Conservation (phyloP, 2,888 invertebrate species). For the Dusona sp. region DNA sequence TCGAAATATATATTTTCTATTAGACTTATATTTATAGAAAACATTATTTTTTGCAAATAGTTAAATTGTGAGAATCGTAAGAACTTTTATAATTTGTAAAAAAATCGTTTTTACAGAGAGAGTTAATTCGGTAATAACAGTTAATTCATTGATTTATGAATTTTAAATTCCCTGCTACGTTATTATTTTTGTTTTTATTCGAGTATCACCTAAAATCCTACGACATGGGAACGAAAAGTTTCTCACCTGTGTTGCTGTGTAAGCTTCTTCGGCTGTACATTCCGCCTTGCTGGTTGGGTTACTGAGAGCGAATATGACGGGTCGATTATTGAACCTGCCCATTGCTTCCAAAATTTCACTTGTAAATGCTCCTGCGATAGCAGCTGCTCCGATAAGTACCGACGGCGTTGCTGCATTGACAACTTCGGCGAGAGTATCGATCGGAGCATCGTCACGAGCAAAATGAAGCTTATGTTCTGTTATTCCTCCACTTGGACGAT, state of each 20-base stretch:
- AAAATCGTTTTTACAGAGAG: background rate
- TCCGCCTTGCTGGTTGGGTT: constrained; percentile 99
- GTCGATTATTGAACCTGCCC: constrained; percentile 92
- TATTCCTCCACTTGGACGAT: constrained; percentile 93
- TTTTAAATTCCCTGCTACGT: background rate
- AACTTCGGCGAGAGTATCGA: constrained; percentile 92
- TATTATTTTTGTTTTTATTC: background rate
- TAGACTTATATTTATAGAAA: background rate
- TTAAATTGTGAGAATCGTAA: background rate
- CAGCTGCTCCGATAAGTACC: constrained; percentile 97
- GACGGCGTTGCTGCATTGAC: constrained; percentile 93
- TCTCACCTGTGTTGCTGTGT: constrained; percentile 92
- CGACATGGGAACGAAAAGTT: background rate
- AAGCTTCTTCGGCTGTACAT: constrained; percentile 99
- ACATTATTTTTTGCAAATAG: background rate
- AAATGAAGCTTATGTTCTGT: constrained; percentile 93
- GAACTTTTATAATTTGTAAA: background rate
- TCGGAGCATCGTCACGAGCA: constrained; percentile 91
- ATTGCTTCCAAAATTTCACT: constrained; percentile 93
- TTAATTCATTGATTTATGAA: background rate
- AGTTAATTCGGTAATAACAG: background rate
- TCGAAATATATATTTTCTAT: background rate
- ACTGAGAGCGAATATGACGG: constrained; percentile 98
- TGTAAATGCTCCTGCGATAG: constrained; percentile 97
- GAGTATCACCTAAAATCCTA: background rate